Evolutionary conservation across 2,888 invertebrate species (phyloP), one percentile per base, ranked within the genome.

Genomic region (Rugalucina vietnamica): DNA sequence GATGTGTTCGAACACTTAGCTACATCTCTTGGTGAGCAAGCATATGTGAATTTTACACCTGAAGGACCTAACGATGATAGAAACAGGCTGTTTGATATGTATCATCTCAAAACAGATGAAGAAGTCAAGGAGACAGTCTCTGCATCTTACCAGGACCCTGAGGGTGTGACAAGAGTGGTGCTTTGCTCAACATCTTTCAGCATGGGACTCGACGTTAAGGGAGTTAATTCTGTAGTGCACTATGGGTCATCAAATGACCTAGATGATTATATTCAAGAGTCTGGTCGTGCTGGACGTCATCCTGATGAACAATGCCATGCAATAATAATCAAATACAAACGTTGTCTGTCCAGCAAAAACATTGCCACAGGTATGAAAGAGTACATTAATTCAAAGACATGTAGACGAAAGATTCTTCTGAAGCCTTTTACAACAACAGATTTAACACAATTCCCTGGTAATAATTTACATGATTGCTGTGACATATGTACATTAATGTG

Each of bases 111-210:
- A 57, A 82, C 82, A 12, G 65, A 70, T 75, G 82, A 82, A 32
- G 75, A 65, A 27, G 60, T 75, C 12, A 79, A 79, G 43, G 39
- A 57, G 34, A 24, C 36, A n/a, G 60, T 82, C 29, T 70, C 71
- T 49, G 18, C 70, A 57, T 75, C 78, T 0, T 82, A 71, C 29
- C 57, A 72, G n/a, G 39, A 79, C n/a, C 43, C 54, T 24, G 37
- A 71, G 43, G 82, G 82, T 4, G 49, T 60, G 27, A 76, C 76
- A 10, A 27, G 76, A 27, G 79, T 83, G 34, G 82, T 83, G 36
- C 27, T 83, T 27, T 82, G 82, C 72, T 79, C 84, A 32, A 81
- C 77, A 24, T 84, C 84, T 3, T 84, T 84, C 37, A 81, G 78
- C 54, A 82, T 79, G 84, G 84, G 84, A 2, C 76, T 84, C 12